Percentiles rank a stretch among this genome's conserved stretches.
phyloP scores from a whole-genome alignment of 1,140 invertebrate species.

The Drosophila serrata region DNA sequence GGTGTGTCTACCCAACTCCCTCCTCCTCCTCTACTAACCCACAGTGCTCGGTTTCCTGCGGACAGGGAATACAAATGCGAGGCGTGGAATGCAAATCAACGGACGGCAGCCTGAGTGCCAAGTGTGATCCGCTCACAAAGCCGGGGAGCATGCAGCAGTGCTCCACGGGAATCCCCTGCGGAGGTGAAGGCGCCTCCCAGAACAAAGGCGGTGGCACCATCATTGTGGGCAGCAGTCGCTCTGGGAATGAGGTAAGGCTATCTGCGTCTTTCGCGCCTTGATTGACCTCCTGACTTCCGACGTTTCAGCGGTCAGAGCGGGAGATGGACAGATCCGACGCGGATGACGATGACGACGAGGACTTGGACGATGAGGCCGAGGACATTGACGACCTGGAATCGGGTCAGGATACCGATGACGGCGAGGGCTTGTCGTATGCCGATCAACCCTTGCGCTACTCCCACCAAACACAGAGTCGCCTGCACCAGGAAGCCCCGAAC shows the following conservation, averaged over 20 bases:
- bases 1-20: not conserved
- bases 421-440: conserved; percentile 65
- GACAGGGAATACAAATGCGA: conserved; percentile 92
- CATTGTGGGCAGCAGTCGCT: conserved; percentile 79
- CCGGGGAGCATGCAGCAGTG: conserved; percentile 89
- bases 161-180: conserved; percentile 89
- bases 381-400: conserved; percentile 71
- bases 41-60: conserved; percentile 95
- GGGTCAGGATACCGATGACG: conserved; percentile 72
- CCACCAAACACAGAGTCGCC: conserved; percentile 67
- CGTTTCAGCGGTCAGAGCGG: conserved; percentile 58
- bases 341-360: conserved; percentile 69
- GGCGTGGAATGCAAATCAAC: conserved; percentile 91
- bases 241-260: conserved; percentile 61
- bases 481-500: conserved; percentile 74
- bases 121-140: conserved; percentile 87
- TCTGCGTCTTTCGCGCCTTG: not conserved
- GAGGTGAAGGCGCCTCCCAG: conserved; percentile 36
- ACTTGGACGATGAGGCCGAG: conserved; percentile 66
- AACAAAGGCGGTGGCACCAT: conserved; percentile 72
- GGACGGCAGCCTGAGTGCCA: conserved; percentile 82
- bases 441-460: conserved; percentile 75
- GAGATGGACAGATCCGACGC: conserved; percentile 69
- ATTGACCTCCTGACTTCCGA: conserved; percentile 1
- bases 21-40: not conserved